A percentile compares a stretch with the other conserved stretches of the same genome.
Evolutionary conservation across 2,888 invertebrate genomes (phyloP).

Genomic region (Ligdia adustata): DNA sequence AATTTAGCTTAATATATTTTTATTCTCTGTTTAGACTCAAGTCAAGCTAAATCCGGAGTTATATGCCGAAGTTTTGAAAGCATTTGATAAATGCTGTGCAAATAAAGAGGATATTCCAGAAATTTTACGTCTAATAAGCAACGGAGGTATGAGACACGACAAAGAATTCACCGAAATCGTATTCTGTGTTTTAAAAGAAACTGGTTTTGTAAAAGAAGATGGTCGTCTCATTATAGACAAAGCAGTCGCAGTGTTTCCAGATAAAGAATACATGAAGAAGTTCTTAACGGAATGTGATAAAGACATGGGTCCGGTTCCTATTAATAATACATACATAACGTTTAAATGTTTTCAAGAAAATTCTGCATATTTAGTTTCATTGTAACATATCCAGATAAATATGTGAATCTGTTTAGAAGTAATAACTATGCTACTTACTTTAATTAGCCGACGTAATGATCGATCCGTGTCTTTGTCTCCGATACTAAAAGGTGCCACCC

Average conservation of each 20-base stretch:
- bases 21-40: no score
- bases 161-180: neutral
- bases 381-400: no score
- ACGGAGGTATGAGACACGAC: neutral
- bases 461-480: no score
- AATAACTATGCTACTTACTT: no score
- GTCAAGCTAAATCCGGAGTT: no score
- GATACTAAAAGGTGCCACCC: no score
- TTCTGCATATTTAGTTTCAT: no score
- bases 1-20: no score
- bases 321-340: neutral
- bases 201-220: neutral
- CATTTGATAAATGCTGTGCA: neutral
- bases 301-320: neutral
- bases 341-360: neutral
- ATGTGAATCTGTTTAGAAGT: no score
- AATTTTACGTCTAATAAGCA: neutral
- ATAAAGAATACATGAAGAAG: neutral
- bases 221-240: conserved; percentile 3
- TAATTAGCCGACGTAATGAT: no score
- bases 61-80: neutral
- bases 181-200: neutral
- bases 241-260: neutral
- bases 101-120: neutral
- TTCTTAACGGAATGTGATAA: conserved; percentile 4